Evolutionary conservation across 2,888 invertebrate genomes (phyloP), one percentile per base, ranked within the genome.

Genomic region (Euzophera pinguis): DNA sequence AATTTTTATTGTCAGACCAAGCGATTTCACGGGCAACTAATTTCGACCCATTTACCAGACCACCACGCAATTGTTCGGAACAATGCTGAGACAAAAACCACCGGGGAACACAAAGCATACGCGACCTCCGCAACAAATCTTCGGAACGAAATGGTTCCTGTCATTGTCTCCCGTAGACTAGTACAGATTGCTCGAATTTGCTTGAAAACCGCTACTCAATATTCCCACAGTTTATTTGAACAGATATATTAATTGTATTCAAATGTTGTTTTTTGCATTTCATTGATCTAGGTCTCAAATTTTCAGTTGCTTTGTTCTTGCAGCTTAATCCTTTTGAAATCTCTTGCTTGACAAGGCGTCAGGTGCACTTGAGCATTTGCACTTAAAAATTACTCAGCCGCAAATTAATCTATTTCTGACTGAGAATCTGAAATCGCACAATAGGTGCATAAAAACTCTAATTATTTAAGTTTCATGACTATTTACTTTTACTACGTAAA

Each of bases 111-210:
- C 71, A 70, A 68, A 65, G 66, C 68, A 65, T 70, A 73, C 70
- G 70, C 64, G 64, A 65, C 61, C 62, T 56, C 71, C 73, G 66
- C 73, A 70, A 71, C 81, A 78, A 80, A 80, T 81, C 60, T 68
- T 63, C 64, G 80, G 73, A 80, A 81, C 79, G 14, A 72, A 67
- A 74, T 67, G 58, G 81, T 85, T 85, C 86, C 85, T 84, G 78
- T 69, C 76, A 83, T 86, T 85, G 86, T 84, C 62, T 76, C 65
- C 65, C 53, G 65, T 55, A 60, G 61, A 66, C 69, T 73, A 71
- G 75, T 69, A 69, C 75, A 73, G 76, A 78, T 70, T 67, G 69
- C 67, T 68, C 64, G 63, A 63, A 60, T 70, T 70, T 65, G 62
- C 69, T 43, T 27, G 12, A 43, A 43, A 22, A 27, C 5, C 32